Percentiles rank a stretch among this genome's conserved stretches.
Evolutionary conservation across 2,888 invertebrate species (phyloP).

Genomic region (Poecilobothrus nobilitatus): DNA sequence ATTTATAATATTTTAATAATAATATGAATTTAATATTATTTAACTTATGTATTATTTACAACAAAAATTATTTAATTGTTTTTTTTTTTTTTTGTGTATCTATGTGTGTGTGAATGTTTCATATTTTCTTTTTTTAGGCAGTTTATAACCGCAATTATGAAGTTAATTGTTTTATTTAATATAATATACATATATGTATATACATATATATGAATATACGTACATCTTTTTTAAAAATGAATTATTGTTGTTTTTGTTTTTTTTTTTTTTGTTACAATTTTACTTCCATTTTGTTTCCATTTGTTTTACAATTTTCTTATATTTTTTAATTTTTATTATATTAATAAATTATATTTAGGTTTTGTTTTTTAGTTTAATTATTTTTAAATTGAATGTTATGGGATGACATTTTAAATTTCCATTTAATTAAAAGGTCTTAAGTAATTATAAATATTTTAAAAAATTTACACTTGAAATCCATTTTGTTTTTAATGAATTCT

Average conservation of each 20-base stretch:
- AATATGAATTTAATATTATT: background rate
- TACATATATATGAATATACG: too few species aligned
- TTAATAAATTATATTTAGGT: background rate
- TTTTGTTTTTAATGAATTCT: too few species aligned
- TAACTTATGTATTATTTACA: background rate
- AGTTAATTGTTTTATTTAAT: background rate
- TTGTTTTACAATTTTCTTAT: too few species aligned
- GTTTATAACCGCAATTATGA: background rate
- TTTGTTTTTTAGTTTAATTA: background rate
- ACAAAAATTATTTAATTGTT: background rate
- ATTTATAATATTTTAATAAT: too few species aligned
- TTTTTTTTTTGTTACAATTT: too few species aligned
- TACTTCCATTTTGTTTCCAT: too few species aligned
- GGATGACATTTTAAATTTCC: background rate
- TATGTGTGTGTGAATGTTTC: background rate
- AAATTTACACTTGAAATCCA: too few species aligned
- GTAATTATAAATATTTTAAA: too few species aligned
- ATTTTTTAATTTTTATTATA: background rate
- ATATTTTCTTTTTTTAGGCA: background rate
- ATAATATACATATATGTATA: too few species aligned
- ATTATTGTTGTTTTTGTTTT: background rate
- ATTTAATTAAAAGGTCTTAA: too few species aligned
- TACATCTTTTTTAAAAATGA: background rate
- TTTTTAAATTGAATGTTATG: background rate
- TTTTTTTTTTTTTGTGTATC: background rate